phyloP scores from a whole-genome alignment of 2,888 invertebrate genomes.

The Leucophenga maculata region DNA sequence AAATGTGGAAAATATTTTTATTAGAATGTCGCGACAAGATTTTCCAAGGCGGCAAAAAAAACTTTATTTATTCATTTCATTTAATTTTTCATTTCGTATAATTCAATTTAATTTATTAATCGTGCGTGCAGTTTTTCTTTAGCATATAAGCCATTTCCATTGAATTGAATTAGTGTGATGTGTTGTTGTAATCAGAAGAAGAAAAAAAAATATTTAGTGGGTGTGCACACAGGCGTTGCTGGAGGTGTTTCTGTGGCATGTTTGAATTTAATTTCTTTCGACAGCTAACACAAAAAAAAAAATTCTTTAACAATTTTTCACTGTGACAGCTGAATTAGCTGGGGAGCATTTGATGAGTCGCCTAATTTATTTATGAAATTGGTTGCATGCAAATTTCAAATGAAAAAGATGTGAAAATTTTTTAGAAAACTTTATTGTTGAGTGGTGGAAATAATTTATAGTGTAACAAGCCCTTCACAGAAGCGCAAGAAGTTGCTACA shows the following conservation, averaged over 20 bases:
- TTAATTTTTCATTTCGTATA: conserved; percentile 44
- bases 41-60: neutral
- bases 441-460: no score
- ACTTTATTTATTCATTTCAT: neutral
- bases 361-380: conserved; percentile 13
- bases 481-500: no score
- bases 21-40: conserved; percentile 59
- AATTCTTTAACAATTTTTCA: neutral
- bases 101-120: conserved; percentile 67
- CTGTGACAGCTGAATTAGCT: conserved; percentile 14
- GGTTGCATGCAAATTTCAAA: neutral
- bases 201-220: no score
- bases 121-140: conserved; percentile 49
- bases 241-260: conserved; percentile 6
- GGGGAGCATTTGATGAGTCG: neutral
- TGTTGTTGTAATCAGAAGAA: neutral
- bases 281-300: conserved; percentile 1
- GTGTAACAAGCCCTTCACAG: no score
- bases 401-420: no score
- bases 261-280: neutral
- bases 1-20: conserved; percentile 51
- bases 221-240: neutral
- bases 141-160: conserved; percentile 7
- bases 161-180: neutral
- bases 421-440: no score